Conservation (phyloP, 2,888 invertebrate genomes). For the Acronicta psi region DNA sequence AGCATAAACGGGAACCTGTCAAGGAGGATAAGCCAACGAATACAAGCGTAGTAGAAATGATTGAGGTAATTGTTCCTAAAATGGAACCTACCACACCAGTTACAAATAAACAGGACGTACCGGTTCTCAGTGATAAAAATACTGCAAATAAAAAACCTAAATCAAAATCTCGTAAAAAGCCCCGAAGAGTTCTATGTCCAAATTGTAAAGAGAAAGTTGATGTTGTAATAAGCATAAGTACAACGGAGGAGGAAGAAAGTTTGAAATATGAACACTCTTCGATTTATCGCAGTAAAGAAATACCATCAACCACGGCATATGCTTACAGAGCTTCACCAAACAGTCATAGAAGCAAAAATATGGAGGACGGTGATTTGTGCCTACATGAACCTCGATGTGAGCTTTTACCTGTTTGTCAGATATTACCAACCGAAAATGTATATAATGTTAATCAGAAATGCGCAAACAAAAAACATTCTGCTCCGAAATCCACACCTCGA, state of each 20-base stretch:
- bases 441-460: slow-evolving; percentile 59
- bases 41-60: slow-evolving; percentile 56
- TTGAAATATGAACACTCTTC: slow-evolving; percentile 59
- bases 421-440: slow-evolving; percentile 69
- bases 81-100: slow-evolving; percentile 43
- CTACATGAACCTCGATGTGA: slow-evolving; percentile 77
- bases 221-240: slow-evolving; percentile 60
- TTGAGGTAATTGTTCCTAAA: slow-evolving; percentile 51
- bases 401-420: slow-evolving; percentile 77
- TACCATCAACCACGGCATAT: slow-evolving; percentile 56
- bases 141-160: slow-evolving; percentile 47
- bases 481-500: slow-evolving; percentile 64
- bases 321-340: slow-evolving; percentile 58
- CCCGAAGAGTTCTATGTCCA: slow-evolving; percentile 72
- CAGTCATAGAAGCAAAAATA: slow-evolving; percentile 43
- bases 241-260: slow-evolving; percentile 71
- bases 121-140: slow-evolving; percentile 36
- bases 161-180: slow-evolving; percentile 59
- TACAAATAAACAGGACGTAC: slow-evolving; percentile 42
- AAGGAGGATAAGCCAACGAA: slow-evolving; percentile 67
- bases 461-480: slow-evolving; percentile 56
- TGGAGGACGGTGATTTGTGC: slow-evolving; percentile 66
- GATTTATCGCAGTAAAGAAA: slow-evolving; percentile 58
- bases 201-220: slow-evolving; percentile 78
- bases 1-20: slow-evolving; percentile 47